Conservation (phyloP, 1,140 invertebrate species). For the Drosophila ironensis region DNA sequence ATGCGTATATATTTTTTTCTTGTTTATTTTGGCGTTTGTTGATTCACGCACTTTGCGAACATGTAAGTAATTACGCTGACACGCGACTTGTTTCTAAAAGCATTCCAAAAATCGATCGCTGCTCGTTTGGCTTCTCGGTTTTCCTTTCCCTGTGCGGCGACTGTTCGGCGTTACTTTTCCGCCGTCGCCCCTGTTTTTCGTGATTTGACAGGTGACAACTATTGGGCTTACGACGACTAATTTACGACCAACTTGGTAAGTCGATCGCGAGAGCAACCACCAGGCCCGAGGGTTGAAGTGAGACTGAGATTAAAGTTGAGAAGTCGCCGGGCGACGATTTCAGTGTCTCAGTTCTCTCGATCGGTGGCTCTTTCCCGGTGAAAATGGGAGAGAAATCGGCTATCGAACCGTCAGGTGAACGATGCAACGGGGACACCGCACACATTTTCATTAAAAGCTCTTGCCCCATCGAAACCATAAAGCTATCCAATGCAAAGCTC, state of each 20-base stretch:
- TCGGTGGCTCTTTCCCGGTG: background rate
- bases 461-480: constrained; percentile 1
- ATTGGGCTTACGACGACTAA: constrained; percentile 48
- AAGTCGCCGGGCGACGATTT: constrained; percentile 1
- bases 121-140: constrained; percentile 28
- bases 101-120: constrained; percentile 42
- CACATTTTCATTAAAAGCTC: constrained; percentile 39
- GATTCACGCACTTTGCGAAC: constrained; percentile 47
- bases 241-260: no score
- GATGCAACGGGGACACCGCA: constrained; percentile 17
- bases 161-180: constrained; percentile 12
- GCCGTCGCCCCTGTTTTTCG: constrained; percentile 20
- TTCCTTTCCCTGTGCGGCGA: constrained; percentile 20
- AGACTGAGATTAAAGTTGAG: constrained; percentile 54
- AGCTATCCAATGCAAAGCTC: constrained; percentile 44
- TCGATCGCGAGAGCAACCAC: constrained; percentile 42
- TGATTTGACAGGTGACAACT: constrained; percentile 66
- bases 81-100: constrained; percentile 72
- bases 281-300: constrained; percentile 70
- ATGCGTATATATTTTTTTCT: background rate
- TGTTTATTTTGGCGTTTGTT: background rate
- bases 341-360: background rate
- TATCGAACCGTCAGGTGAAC: constrained; percentile 20
- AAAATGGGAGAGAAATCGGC: constrained; percentile 5
- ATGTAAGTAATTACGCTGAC: constrained; percentile 59